Conservation (phyloP, 2,888 invertebrate genomes). For the Frankliniella intonsa region DNA sequence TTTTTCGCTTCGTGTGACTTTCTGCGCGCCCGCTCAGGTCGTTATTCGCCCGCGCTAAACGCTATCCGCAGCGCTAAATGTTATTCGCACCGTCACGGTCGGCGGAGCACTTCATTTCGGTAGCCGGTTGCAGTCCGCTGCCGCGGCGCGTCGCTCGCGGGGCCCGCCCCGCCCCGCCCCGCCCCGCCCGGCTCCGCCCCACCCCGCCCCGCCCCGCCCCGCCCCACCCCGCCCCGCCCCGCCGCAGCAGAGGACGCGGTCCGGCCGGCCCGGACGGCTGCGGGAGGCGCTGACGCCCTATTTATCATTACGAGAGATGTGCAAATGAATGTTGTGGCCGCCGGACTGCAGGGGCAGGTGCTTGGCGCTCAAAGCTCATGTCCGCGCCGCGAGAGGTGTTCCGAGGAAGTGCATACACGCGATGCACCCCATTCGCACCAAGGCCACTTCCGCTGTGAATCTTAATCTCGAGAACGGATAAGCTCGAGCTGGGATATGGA, state of each 20-base stretch:
- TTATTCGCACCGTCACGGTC: slow-evolving; percentile 22
- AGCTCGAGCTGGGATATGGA: too few relatives aligned
- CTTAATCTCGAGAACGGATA: too few relatives aligned
- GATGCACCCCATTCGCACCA: too few relatives aligned
- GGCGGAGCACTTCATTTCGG: background rate
- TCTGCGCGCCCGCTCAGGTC: background rate
- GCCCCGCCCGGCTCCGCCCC: background rate
- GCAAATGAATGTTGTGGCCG: slow-evolving; percentile 10
- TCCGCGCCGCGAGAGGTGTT: too few relatives aligned
- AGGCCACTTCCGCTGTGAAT: too few relatives aligned
- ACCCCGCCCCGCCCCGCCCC: background rate
- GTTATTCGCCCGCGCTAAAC: slow-evolving; percentile 7
- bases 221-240: background rate
- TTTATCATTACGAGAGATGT: slow-evolving; percentile 18
- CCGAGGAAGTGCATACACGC: too few relatives aligned
- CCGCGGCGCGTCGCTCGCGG: background rate
- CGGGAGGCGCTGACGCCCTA: slow-evolving; percentile 1
- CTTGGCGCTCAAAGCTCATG: too few relatives aligned
- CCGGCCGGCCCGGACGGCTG: background rate
- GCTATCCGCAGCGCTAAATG: slow-evolving; percentile 26
- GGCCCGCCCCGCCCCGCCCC: background rate
- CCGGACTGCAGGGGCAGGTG: too few relatives aligned
- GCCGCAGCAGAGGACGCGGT: too few relatives aligned
- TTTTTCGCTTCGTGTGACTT: background rate
- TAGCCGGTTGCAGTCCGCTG: background rate